Evolutionary conservation across 2,888 invertebrate species (phyloP).

Genomic region (Chloroclysta siterata): DNA sequence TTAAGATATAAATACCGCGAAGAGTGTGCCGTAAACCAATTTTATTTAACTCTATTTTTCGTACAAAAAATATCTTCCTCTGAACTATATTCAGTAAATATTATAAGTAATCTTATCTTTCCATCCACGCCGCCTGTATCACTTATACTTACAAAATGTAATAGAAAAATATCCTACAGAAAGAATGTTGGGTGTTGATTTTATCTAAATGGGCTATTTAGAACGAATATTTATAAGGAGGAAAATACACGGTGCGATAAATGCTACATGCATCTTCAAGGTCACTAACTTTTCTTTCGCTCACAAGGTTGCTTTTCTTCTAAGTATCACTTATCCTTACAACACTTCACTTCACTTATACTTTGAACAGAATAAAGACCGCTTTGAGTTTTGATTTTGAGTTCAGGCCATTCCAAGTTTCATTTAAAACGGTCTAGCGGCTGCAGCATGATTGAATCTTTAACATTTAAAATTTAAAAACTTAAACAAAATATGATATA

Average conservation of each 20-base stretch:
- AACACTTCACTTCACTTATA: no score
- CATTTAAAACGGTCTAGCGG: no score
- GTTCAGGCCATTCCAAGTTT: no score
- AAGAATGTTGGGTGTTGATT: constrained; percentile 17
- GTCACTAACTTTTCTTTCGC: not conserved
- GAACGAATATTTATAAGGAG: constrained; percentile 17
- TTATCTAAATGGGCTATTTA: constrained; percentile 25
- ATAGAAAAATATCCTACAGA: constrained; percentile 21
- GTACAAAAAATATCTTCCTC: not conserved
- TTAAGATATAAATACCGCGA: no score
- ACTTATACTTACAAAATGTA: constrained; percentile 18
- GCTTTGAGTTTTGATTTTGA: no score
- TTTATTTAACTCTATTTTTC: not conserved
- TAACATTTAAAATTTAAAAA: no score
- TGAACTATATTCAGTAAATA: constrained; percentile 8
- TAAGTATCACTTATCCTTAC: no score
- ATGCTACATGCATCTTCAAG: not conserved
- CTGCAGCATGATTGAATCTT: no score
- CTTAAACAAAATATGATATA: no score
- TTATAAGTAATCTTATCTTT: constrained; percentile 12
- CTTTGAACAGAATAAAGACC: no score
- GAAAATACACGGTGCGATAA: constrained; percentile 11
- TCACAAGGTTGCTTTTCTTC: no score
- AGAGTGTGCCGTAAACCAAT: no score
- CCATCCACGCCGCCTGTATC: constrained; percentile 3